These are phyloP conservation scores for Crotalus tigris DNA, from an alignment of 2,113 vertebrate species.

Conservation along the genomic window DNA sequence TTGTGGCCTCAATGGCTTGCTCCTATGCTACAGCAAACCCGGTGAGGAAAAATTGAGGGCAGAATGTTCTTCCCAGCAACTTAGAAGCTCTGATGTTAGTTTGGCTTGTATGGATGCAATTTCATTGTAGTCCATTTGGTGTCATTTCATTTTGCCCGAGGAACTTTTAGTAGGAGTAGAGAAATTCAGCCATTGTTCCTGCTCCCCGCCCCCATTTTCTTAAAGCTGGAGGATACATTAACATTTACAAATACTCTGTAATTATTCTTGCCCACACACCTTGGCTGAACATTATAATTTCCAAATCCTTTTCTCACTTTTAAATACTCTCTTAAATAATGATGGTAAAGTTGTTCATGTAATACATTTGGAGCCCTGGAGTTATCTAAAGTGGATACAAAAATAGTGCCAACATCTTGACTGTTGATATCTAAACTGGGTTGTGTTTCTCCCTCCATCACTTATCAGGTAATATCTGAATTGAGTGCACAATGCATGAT, in stretches of 20 bases:
- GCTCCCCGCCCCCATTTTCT: not conserved
- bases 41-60: not conserved
- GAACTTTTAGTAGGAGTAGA: not conserved
- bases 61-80: not conserved
- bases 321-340: not conserved
- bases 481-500: not conserved
- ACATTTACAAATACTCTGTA: not conserved
- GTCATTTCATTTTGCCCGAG: not conserved
- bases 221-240: not conserved
- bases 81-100: not conserved
- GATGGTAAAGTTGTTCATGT: not conserved
- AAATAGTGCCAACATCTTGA: not conserved
- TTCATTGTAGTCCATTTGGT: rapidly evolving
- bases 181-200: not conserved
- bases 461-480: not conserved
- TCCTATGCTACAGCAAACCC: rapidly evolving
- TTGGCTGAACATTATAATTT: not conserved
- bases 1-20: not conserved
- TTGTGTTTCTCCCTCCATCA: not conserved
- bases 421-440: not conserved
- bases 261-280: not conserved
- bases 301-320: not conserved
- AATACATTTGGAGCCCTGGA: not conserved
- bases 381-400: not conserved
- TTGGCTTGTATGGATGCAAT: not conserved